phyloP scores from a whole-genome alignment of 2,113 vertebrate genomes.

The Otus sunia region DNA sequence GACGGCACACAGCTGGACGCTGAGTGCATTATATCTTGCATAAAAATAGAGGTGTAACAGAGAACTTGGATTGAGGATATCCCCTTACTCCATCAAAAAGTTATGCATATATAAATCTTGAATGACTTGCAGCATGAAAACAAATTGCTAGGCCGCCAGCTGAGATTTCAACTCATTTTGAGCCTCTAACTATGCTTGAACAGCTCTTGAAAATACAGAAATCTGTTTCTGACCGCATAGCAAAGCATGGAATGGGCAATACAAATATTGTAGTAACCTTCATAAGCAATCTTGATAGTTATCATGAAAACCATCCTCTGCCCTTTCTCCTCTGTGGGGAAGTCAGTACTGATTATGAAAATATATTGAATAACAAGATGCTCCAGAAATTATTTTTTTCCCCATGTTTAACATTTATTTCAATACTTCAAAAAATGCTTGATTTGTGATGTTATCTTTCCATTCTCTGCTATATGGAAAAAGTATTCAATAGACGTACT shows the following conservation, averaged over 20 bases:
- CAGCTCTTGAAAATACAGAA: conserved; percentile 41
- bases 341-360: neutral
- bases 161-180: conserved; percentile 53
- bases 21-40: accelerated
- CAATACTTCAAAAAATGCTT: neutral
- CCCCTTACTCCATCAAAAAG: conserved; percentile 1
- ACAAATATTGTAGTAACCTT: conserved; percentile 61
- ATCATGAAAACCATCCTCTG: neutral
- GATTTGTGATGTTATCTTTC: neutral
- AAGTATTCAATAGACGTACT: neutral
- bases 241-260: conserved; percentile 43
- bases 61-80: neutral
- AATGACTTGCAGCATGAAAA: conserved; percentile 33
- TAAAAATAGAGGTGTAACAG: neutral
- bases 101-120: neutral
- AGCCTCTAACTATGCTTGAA: conserved; percentile 39
- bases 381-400: neutral
- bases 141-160: conserved; percentile 26
- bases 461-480: neutral
- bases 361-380: neutral
- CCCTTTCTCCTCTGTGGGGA: neutral
- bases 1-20: neutral
- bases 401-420: neutral
- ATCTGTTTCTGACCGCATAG: conserved; percentile 29
- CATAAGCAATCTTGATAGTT: neutral